These are phyloP conservation scores for Congeria kusceri DNA, from an alignment of 2,888 invertebrate species.

Conservation along the genomic window DNA sequence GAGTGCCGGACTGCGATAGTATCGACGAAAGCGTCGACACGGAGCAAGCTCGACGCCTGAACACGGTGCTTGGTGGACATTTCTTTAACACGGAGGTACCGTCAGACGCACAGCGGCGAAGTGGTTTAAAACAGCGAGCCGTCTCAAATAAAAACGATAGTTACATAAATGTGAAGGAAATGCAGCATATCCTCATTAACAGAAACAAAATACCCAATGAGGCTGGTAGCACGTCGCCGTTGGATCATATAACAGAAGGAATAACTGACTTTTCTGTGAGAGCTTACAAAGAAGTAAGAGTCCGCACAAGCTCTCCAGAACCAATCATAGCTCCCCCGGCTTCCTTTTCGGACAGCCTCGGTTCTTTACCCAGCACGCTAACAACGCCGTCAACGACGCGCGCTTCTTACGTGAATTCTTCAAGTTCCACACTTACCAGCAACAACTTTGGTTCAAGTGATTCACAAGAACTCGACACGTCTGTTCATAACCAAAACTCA, in stretches of 20 bases:
- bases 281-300: background rate
- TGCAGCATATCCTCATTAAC: background rate
- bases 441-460: background rate
- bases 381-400: background rate
- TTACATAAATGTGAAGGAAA: background rate
- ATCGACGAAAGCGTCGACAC: slow-evolving; percentile 49
- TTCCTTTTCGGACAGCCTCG: slow-evolving; percentile 2
- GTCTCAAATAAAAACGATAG: too few relatives aligned
- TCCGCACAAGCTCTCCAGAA: slow-evolving; percentile 11
- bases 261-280: slow-evolving; percentile 43
- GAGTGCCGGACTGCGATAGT: slow-evolving; percentile 43
- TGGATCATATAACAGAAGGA: slow-evolving; percentile 33
- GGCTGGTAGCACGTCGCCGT: background rate
- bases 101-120: background rate
- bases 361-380: background rate
- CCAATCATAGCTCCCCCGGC: slow-evolving; percentile 42
- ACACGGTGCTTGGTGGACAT: slow-evolving; percentile 31
- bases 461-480: background rate
- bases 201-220: background rate
- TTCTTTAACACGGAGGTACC: slow-evolving; percentile 20
- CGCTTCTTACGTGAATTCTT: slow-evolving; percentile 23
- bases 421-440: slow-evolving; percentile 38
- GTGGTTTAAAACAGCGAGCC: too few relatives aligned
- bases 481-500: background rate
- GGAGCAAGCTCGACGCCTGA: slow-evolving; percentile 34